Base-by-base conservation (phyloP, 2,113 vertebrate species). In the Pyrgilauda ruficollis region DNA sequence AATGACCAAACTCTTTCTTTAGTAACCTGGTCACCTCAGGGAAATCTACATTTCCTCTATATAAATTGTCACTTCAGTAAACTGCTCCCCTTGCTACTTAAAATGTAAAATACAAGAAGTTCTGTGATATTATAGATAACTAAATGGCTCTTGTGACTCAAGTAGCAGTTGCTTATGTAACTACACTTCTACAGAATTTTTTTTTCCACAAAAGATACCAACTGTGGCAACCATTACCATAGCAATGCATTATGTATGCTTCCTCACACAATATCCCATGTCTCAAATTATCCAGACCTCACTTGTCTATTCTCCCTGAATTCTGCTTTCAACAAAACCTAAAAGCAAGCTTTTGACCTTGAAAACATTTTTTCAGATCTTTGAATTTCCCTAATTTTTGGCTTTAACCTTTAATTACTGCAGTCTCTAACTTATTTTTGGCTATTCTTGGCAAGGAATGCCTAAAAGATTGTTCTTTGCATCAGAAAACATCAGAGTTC, bases 151-250 rank as follows among this genome's bases (percentile, higher is more conserved):
- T 46, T 76, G 53, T 81, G 58, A 90, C 66, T 96, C 66, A 89
- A 96, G 87, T 31, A 69, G 74, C 49, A 91, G 89, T 92, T 84
- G 50, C 92, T 97, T 97, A 91, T 95, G 84, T 83, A 96, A 93
- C 66, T 94, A 66, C 16, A 93, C 18, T 95, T 84, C 16, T 1
- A 84, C 12, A 90, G 69, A 93, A 23, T 58, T 83, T 41, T 90
- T 94, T 91, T 95, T 83, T 92, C 94, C 87, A 96, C 92, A 95
- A 87, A 97, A 96, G 86, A 96, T 87, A 92, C 80, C 78, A 93
- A 89, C 84, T 92, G 90, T 96, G 93, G 90, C 85, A 97, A 94
- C 75, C 24, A 95, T 98, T 94, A 58, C 97, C 97, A 97, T 96
- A 95, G 96, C 82, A 95, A 97, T 97, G 63, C 69, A 44, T 88